Evolutionary conservation across 2,113 vertebrate genomes (phyloP).

Genomic region (Zootoca vivipara): DNA sequence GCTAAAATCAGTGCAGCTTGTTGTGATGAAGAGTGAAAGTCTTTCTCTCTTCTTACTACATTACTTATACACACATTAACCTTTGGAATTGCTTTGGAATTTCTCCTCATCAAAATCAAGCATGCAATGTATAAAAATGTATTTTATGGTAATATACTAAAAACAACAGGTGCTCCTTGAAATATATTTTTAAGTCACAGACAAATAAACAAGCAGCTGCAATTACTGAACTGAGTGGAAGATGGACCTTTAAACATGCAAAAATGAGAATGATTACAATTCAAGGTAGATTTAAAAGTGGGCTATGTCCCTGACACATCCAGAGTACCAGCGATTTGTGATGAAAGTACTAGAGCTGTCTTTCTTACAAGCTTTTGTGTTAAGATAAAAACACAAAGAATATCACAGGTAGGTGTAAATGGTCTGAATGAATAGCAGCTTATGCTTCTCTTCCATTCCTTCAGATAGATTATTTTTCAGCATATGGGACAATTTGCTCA

Average conservation of each 20-base stretch:
- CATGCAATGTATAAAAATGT: not conserved
- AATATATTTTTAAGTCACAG: slow-evolving; percentile 34
- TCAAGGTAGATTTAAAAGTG: slow-evolving; percentile 26
- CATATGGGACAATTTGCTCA: slow-evolving; percentile 49
- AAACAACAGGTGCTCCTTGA: slow-evolving; percentile 19
- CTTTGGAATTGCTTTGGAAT: not conserved
- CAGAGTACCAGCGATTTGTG: not conserved
- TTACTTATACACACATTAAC: not conserved
- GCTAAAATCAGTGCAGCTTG: not conserved
- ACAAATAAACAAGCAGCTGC: not conserved
- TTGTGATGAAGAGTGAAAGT: not conserved
- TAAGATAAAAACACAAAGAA: not conserved
- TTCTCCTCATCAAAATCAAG: not conserved
- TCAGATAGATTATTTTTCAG: slow-evolving; percentile 38
- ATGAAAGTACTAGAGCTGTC: slow-evolving; percentile 30
- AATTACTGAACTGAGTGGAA: slow-evolving; percentile 5
- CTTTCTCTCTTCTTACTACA: not conserved
- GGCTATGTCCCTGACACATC: not conserved
- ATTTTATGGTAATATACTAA: not conserved
- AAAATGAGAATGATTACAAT: not conserved
- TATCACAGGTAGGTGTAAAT: not conserved
- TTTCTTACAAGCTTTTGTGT: not conserved
- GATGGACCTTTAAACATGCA: slow-evolving; percentile 15
- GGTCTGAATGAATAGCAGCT: slow-evolving; percentile 27
- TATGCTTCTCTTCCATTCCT: slow-evolving; percentile 30